These are phyloP conservation scores for Eilema sororculum DNA, from an alignment of 2,888 invertebrate genomes.

Conservation along the genomic window DNA sequence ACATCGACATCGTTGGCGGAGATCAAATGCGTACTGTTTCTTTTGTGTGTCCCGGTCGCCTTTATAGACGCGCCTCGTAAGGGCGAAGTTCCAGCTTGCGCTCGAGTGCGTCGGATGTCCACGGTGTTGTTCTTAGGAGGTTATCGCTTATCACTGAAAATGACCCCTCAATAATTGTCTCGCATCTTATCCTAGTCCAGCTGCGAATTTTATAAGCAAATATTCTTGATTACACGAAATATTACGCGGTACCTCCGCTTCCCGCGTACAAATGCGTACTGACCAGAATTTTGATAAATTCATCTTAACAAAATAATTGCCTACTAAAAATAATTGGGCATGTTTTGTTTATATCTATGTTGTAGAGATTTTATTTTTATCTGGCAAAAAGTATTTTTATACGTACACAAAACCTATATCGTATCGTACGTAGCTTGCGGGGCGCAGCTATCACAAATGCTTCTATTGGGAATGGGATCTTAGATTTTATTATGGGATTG, in stretches of 20 bases:
- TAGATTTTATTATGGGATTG: neutral
- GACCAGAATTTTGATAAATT: slow-evolving; percentile 1
- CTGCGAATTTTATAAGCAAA: slow-evolving; percentile 58
- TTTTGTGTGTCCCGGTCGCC: slow-evolving; percentile 73
- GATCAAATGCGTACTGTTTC: slow-evolving; percentile 80
- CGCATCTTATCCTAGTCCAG: slow-evolving; percentile 56
- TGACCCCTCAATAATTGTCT: slow-evolving; percentile 70
- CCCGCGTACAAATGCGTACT: slow-evolving; percentile 4
- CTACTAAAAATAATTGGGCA: neutral
- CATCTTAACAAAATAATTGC: neutral
- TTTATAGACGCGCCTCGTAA: slow-evolving; percentile 82
- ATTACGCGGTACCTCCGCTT: slow-evolving; percentile 6
- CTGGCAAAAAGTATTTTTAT: neutral
- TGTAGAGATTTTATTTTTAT: slow-evolving; percentile 3
- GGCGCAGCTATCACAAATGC: too few relatives aligned
- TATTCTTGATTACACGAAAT: neutral
- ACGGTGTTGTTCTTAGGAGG: slow-evolving; percentile 62
- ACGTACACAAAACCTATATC: neutral
- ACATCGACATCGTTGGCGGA: slow-evolving; percentile 78
- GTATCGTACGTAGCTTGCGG: too few relatives aligned
- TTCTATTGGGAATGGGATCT: neutral
- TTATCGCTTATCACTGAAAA: slow-evolving; percentile 78
- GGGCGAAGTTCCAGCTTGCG: slow-evolving; percentile 74
- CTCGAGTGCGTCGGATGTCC: slow-evolving; percentile 72
- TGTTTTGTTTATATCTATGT: neutral